Base-by-base conservation (phyloP, 2,797 vertebrate genomes). In the Aplochiton taeniatus region DNA sequence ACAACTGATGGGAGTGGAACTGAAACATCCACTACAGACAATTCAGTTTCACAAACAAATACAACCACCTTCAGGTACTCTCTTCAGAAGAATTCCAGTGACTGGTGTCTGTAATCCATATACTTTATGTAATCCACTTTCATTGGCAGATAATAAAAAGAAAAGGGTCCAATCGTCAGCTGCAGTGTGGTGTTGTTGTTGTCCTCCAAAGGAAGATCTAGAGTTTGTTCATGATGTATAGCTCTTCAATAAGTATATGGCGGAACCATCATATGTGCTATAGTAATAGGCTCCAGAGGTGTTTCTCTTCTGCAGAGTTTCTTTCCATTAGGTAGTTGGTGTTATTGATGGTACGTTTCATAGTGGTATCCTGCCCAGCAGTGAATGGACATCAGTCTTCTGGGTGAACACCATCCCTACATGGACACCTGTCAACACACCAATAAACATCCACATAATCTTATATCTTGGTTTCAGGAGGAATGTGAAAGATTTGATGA, bases 11-110 rank as follows among this genome's bases (percentile, higher is more conserved):
- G 53, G 62, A 77, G 59, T 54, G 69, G 54, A 79, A 82, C 66
- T 82, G 84, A 79, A 70, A 74, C 72, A 61, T 69, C 58, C 61
- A 55, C 45, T 53, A 71, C 46, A 72, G 16, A 72, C 31, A 53
- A n/a, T 20, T 42, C 45, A 56, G 65, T 66, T 58, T 11, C 31
- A 31, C 31, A 31, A n/a, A 31, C 31, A 31, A 31, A 31, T 31
- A 31, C 31, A 31, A 31, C 31, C 31, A 31, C 31, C 6, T 31
- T 31, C 6, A 31, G 3, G 31, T 6, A 31, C 31, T 31, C 31
- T 31, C 31, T 31, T 31, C 31, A 31, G 31, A 31, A 31, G 2
- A 31, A 6, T 31, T 31, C 31, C 31, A 31, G 3, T 31, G 31
- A 31, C 6, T 31, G 31, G 2, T 31, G 31, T 31, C 6, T 31